phyloP scores from a whole-genome alignment of 2,797 vertebrate genomes.

The Lepilemur septentrionalis region DNA sequence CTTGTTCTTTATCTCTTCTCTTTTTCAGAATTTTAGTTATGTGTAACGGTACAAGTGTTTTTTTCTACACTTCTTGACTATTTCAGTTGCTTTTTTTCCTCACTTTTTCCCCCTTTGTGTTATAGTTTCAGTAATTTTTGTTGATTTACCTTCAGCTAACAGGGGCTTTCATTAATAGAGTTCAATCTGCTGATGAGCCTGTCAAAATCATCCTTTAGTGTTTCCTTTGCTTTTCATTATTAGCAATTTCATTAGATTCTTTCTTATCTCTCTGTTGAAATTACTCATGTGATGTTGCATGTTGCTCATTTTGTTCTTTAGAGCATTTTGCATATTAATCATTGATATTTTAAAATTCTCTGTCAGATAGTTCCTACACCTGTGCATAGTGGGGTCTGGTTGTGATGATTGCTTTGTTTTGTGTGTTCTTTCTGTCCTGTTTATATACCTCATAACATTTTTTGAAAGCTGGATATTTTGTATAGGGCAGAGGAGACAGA shows the following conservation, averaged over 20 bases:
- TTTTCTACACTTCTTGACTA: neutral
- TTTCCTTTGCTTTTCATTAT: neutral
- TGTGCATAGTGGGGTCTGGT: neutral
- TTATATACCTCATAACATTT: neutral
- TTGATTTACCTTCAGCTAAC: neutral
- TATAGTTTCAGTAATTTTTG: neutral
- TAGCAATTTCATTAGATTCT: neutral
- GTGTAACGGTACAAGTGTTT: neutral
- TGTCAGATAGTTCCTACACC: neutral
- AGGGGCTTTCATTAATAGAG: neutral
- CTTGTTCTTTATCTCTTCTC: neutral
- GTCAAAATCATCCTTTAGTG: neutral
- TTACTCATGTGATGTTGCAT: neutral
- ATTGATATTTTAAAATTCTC: neutral
- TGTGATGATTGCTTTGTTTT: neutral
- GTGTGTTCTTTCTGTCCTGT: constrained; percentile 5
- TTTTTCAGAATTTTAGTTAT: neutral
- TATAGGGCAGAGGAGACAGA: neutral
- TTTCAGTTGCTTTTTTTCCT: neutral
- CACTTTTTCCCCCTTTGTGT: neutral
- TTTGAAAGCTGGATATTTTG: neutral
- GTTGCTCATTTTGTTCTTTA: neutral
- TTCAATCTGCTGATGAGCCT: neutral
- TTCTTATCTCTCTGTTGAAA: neutral
- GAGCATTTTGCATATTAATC: neutral